Conservation (phyloP, 2,888 invertebrate genomes). For the Agrilus biguttatus region DNA sequence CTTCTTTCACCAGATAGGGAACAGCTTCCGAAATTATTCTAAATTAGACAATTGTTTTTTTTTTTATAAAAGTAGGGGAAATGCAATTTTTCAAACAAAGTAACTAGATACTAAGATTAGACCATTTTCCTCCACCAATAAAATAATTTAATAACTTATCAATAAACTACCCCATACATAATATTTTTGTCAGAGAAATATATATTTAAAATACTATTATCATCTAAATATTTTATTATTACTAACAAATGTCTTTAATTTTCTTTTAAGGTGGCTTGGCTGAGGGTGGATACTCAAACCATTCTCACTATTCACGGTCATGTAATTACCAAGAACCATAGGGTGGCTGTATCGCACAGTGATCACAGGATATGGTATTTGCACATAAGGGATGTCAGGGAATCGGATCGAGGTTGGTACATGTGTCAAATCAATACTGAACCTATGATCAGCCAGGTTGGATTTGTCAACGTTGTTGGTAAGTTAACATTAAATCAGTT, state of each 20-base stretch:
- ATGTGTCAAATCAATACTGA: slow-evolving; percentile 67
- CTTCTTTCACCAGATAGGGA: no score
- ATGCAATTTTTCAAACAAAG: no score
- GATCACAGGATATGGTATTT: slow-evolving; percentile 72
- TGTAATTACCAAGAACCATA: slow-evolving; percentile 81
- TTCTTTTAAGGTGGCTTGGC: slow-evolving; percentile 67
- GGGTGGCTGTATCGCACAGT: slow-evolving; percentile 65
- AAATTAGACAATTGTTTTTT: no score
- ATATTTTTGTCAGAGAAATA: no score
- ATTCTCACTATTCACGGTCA: slow-evolving; percentile 78
- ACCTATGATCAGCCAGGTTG: slow-evolving; percentile 59
- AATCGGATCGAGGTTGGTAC: slow-evolving; percentile 69
- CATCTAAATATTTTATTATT: no score
- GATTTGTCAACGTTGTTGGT: slow-evolving; percentile 53
- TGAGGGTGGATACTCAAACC: slow-evolving; percentile 79
- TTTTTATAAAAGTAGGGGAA: no score
- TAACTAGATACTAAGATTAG: no score
- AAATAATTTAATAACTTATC: no score
- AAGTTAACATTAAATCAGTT: slow-evolving; percentile 18
- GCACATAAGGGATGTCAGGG: slow-evolving; percentile 63
- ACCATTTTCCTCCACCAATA: no score
- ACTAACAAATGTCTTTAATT: slow-evolving; percentile 4
- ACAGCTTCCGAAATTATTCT: no score
- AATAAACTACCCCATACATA: no score
- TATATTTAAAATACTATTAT: no score